phyloP scores from a whole-genome alignment of 92 coral and sea anemone species.

The Palythoa heliodiscus region DNA sequence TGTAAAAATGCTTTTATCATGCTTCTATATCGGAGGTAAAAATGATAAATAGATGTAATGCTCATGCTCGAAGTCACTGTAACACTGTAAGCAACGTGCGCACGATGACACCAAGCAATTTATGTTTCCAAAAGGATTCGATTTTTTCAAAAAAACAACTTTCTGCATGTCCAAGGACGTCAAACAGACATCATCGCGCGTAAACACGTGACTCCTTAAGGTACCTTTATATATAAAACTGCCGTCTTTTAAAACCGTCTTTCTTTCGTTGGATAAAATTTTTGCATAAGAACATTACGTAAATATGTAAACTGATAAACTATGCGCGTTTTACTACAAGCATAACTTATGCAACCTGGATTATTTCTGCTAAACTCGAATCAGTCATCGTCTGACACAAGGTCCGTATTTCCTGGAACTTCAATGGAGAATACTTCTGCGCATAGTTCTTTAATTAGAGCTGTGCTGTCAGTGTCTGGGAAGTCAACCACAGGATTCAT shows the following conservation, averaged over 20 bases:
- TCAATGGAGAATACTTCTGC: constrained; percentile 90
- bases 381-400: constrained; percentile 72
- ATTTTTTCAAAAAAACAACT: too few relatives aligned
- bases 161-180: background rate
- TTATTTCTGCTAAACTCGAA: background rate
- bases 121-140: too few relatives aligned
- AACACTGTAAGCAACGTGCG: too few relatives aligned
- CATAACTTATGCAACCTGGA: background rate
- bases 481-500: constrained; percentile 75
- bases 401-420: constrained; percentile 53
- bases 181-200: background rate
- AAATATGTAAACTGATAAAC: too few relatives aligned
- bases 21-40: too few relatives aligned
- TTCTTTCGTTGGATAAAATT: too few relatives aligned
- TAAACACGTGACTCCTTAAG: background rate
- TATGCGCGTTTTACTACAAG: background rate
- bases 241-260: too few relatives aligned
- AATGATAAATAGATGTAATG: too few relatives aligned
- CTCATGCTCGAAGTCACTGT: too few relatives aligned
- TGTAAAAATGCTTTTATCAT: too few relatives aligned
- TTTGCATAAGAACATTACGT: too few relatives aligned
- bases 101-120: too few relatives aligned
- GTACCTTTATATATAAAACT: background rate
- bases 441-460: constrained; percentile 84
- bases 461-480: constrained; percentile 89